Base-by-base conservation (phyloP, 1,140 invertebrate species). In the Cherax quadricarinatus region DNA sequence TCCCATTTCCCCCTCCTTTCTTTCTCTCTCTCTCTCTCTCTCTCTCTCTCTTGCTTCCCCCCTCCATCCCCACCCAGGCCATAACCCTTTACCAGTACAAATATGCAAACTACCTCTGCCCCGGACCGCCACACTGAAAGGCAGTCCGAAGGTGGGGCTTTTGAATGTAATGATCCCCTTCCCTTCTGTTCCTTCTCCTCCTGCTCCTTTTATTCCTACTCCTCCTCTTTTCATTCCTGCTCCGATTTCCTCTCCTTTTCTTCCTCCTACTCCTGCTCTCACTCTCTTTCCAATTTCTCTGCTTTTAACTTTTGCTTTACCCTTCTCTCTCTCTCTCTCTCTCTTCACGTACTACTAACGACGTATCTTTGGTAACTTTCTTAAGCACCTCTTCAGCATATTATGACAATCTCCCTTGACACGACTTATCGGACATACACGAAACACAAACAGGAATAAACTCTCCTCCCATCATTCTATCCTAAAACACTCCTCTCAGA, bases 161-260 rank as follows among this genome's bases (percentile, higher is more conserved):
- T 87, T 87, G 86, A 87, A 87, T 87, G 86, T 87, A 87, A 87
- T 87, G 86, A 79, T 88, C 86, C 78, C 75, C 51, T 73, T 79
- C 75, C 49, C 66, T 75, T 70, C 41, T 75, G 7, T 4, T 79
- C 49, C 73, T 88, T 51, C 70, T 62, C 30, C 70, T 57, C 86
- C 75, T 79, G n/a, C 73, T 88, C 73, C 70, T 62, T 18, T 48
- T 57, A 70, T 51, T 41, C 75, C 51, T 62, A 48, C 48, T 48
- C 75, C n/a, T 79, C 73, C 14, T 51, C 57, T 49, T 51, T 24
- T 41, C 51, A 18, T 51, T 48, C 53, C 18, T 41, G 1, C 62
- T 41, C 85, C 49, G 7, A 78, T 21, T 78, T 48, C 53, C 70
- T 86, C 48, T 70, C 21, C 30, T 2, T 10, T 14, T 53, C 51